Base-by-base conservation (phyloP, 2,113 vertebrate species). In the Cavia aperea region DNA sequence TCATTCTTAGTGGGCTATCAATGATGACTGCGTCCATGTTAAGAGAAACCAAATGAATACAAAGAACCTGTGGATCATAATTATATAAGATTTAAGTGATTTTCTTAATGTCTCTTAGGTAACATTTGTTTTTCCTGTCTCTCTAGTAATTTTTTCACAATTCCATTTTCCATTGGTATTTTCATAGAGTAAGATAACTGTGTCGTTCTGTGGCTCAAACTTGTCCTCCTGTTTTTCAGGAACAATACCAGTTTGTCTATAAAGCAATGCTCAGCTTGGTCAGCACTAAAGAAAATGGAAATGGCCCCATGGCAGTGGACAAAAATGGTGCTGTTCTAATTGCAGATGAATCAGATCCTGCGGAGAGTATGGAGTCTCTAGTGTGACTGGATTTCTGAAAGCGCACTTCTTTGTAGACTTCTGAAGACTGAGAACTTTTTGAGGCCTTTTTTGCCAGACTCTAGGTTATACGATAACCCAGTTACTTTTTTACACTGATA, bases 401-500 rank as follows among this genome's bases (percentile, higher is more conserved):
- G 98, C 98, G 98, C 98, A 97, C 98, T 98, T 98, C 95, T 99
- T 99, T 98, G 98, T 99, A 98, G 98, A 98, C 97, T 97, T 98
- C 97, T 97, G 98, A 98, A 98, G 98, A 99, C 98, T 98, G 98
- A 98, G 98, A 98, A 98, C 98, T 99, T 99, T 99, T 98, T 97
- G 98, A 99, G 98, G 99, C 99, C 99, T 99, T 99, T 99, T 99
- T 99, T 98, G 98, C 98, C 99, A 99, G 99, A 99, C 98, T 99
- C 98, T 99, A 99, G 99, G 98, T 99, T 99, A 98, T 99, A 98
- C 98, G 98, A 98, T 98, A 99, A 99, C 98, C 98, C 98, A 98
- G 98, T 99, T 99, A 99, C 98, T 99, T 99, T 99, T 99, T 99
- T 99, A 99, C 99, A 99, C 98, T 99, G 98, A 99, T 99, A 98